Evolutionary conservation across 2,888 invertebrate genomes (phyloP), one percentile per base, ranked within the genome.

Genomic region (Trissolcus japonicus): DNA sequence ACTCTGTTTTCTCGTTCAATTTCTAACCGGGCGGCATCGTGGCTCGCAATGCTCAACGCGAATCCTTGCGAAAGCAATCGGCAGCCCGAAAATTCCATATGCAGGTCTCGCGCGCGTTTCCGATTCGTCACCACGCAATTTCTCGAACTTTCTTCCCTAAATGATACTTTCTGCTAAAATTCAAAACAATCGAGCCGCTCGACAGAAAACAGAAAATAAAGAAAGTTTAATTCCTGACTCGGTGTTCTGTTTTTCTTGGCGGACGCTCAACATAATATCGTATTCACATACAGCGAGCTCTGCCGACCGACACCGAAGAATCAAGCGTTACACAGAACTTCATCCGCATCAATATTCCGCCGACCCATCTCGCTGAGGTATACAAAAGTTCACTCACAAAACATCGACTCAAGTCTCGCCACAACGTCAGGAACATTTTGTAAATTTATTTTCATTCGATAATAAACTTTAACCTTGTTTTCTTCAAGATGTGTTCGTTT

Each of bases 121-220:
- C 35, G 35, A 35, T 11, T 35, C 54, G 17, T 66, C 35, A n/a
- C 50, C 46, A 48, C 19, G 19, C 3, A 1, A 43, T 11, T 69
- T 61, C 53, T 46, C 13, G 55, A 61, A 69, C 61, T 69, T 69
- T 69, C 68, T 35, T 69, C 19, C 21, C 21, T 17, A 61, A 61
- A 69, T 54, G 54, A 46, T 46, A 60, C 68, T 68, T 68, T 68
- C 61, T 14, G 55, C 40, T 29, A 7, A 46, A 54, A 35, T 35
- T 61, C 55, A 54, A 62, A 56, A 69, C 51, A 69, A 69, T 69
- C 46, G 53, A 51, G 43, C 17, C 17, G 55, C 7, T 41, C 53
- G 6, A 17, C 46, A 56, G 62, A 71, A 71, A 71, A 51, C 35
- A 25, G 40, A 56, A 62, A 56, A 55, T n/a, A 19, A 69, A 62